Percentiles rank a stretch among this genome's conserved stretches.
phyloP scores from a whole-genome alignment of 2,888 invertebrate genomes.

The Polia nebulosa region DNA sequence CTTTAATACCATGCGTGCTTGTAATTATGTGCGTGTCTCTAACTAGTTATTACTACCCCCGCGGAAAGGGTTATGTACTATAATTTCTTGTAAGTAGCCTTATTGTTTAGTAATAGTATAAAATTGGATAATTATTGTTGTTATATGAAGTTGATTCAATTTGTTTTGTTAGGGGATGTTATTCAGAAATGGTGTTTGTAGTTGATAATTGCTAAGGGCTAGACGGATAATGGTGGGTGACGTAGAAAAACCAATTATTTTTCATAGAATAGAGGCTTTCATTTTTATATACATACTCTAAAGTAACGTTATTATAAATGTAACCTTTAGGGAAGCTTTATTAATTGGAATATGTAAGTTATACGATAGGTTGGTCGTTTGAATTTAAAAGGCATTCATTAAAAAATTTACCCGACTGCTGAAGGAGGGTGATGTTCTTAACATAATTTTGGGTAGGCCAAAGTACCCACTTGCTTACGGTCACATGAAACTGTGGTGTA shows the following conservation, averaged over 20 bases:
- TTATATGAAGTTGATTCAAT: conserved; percentile 34
- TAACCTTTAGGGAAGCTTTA: neutral
- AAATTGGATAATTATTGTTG: conserved; percentile 35
- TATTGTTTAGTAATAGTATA: conserved; percentile 54
- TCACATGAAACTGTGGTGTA: neutral
- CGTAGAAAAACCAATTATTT: neutral
- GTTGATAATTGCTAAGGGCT: neutral
- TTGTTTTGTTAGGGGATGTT: neutral
- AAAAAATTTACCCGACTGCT: no score
- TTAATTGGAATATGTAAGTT: neutral
- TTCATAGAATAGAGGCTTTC: neutral
- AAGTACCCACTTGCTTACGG: neutral
- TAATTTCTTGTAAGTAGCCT: conserved; percentile 56
- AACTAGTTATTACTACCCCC: conserved; percentile 64
- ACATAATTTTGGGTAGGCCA: no score
- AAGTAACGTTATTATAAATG: neutral
- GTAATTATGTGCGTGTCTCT: conserved; percentile 69
- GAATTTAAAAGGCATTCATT: neutral
- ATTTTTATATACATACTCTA: neutral
- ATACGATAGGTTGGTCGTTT: neutral
- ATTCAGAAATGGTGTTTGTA: neutral
- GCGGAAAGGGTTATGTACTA: conserved; percentile 46
- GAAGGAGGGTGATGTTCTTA: no score
- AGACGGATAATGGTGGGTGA: neutral
- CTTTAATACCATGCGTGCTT: conserved; percentile 62